Evolutionary conservation across 92 coral and sea anemone species (phyloP), one percentile per base, ranked within the genome.

Genomic region (Zoanthus sociatus): DNA sequence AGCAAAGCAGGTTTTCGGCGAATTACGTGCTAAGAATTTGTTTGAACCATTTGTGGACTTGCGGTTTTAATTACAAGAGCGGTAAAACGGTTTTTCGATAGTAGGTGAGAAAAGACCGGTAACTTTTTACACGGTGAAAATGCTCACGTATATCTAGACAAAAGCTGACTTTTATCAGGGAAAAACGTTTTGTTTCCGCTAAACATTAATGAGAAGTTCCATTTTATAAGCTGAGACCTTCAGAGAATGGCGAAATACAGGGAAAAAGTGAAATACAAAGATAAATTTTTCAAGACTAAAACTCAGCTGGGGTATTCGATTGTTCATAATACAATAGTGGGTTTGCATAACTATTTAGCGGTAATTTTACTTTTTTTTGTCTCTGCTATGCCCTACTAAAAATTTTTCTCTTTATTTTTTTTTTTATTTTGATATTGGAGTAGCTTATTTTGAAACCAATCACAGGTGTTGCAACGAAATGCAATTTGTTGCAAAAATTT

Each of bases 91-190:
- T 18, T 18, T 44, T 66, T 66, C 73, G 33, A 33, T 63, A 46
- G n/a, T 46, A 64, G 85, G 85, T 81, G 85, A 46, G 44, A 81
- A 81, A 26, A 81, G 5, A 15, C 14, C 73, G 75, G 46, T 63
- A 66, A 63, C 10, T 6, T 32, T 30, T 20, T 81, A 30, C 16
- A 56, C 85, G 75, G 61, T 56, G 63, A 6, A 63, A 63, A 63
- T 4, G 30, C 1, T 63, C 31, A 63, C 20, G 21, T 20, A 17
- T 7, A 63, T 63, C n/a, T 18, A 63, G 21, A n/a, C 69, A 63
- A 63, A 63, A 4, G 21, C 10, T 63, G 26, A 63, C 69, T 63
- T 50, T 8, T 63, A 63, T 63, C 21, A 7, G 30, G 12, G 26
- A n/a, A 63, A 63, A n/a, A 63, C 10, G 21, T 63, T 63, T 63